A percentile compares a stretch with the other conserved stretches of the same genome.
These are phyloP conservation scores for Himalopsyche kuldschensis DNA, from an alignment of 2,888 invertebrate genomes.

Conservation along the genomic window DNA sequence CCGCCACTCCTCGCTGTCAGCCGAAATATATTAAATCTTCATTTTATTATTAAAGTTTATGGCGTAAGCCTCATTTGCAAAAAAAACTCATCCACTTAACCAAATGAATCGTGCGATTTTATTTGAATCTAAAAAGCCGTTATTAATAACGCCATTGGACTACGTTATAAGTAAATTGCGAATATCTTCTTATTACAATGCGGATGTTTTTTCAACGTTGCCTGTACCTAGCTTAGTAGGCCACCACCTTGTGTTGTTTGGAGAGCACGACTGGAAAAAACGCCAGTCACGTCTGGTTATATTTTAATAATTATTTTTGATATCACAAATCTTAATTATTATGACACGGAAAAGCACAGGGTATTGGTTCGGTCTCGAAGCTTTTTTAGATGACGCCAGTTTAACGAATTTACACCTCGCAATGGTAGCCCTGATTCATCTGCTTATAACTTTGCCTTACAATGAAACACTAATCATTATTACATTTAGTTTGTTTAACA, in stretches of 20 bases:
- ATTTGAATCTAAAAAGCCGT: neutral
- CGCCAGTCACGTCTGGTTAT: neutral
- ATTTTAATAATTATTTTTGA: conserved; percentile 1
- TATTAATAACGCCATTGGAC: neutral
- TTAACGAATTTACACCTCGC: neutral
- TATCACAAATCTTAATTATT: conserved; percentile 1
- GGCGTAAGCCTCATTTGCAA: neutral
- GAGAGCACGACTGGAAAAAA: neutral
- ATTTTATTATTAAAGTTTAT: neutral
- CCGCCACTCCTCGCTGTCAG: neutral
- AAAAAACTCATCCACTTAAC: neutral
- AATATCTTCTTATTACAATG: neutral
- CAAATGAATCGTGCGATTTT: neutral
- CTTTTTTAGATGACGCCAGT: neutral
- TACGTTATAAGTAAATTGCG: neutral
- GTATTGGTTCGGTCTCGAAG: neutral
- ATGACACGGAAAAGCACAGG: neutral
- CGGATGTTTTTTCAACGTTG: neutral
- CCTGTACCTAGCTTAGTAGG: neutral
- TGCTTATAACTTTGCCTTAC: neutral
- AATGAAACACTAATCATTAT: too few relatives aligned
- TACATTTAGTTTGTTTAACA: too few relatives aligned
- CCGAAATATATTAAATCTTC: neutral
- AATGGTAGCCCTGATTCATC: neutral
- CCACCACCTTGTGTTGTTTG: neutral